Evolutionary conservation across 2,797 vertebrate species (phyloP).

Genomic region (Remorina albescens): DNA sequence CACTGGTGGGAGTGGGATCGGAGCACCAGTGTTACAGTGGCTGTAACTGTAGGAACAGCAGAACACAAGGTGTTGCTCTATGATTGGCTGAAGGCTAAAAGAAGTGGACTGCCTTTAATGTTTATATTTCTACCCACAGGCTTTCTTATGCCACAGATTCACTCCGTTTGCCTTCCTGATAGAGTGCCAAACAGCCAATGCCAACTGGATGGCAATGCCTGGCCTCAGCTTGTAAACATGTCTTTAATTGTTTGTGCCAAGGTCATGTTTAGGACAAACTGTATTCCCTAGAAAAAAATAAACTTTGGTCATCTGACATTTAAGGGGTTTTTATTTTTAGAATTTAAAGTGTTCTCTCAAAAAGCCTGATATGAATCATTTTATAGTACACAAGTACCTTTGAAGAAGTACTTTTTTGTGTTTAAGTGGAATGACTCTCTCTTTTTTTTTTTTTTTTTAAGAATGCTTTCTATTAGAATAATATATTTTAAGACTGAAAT

Average conservation of each 20-base stretch:
- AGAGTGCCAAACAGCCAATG: conserved; percentile 51
- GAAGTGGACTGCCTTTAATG: conserved; percentile 57
- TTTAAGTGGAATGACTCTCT: neutral
- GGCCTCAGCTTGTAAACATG: conserved; percentile 42
- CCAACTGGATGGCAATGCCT: conserved; percentile 53
- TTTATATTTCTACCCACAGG: conserved; percentile 60
- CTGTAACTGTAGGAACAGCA: neutral
- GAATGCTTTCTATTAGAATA: neutral
- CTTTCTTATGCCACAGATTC: conserved; percentile 71
- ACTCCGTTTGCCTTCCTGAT: conserved; percentile 58
- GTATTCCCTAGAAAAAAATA: neutral
- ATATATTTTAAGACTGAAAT: neutral
- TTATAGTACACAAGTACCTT: neutral
- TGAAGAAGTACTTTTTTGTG: neutral
- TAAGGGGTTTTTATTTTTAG: neutral
- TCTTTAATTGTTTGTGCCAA: conserved; percentile 50
- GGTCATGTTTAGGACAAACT: conserved; percentile 40
- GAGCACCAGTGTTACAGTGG: neutral
- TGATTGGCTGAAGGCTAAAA: conserved; percentile 57
- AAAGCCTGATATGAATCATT: neutral
- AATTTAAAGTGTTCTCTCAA: neutral
- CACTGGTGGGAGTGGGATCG: neutral
- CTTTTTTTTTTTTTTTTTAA: no score
- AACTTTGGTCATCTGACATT: neutral
- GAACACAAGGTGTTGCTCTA: conserved; percentile 69